A percentile compares a stretch with the other conserved stretches of the same genome.
These are phyloP conservation scores for Ganaspis sp. DNA, from an alignment of 1,140 invertebrate species.

Conservation along the genomic window DNA sequence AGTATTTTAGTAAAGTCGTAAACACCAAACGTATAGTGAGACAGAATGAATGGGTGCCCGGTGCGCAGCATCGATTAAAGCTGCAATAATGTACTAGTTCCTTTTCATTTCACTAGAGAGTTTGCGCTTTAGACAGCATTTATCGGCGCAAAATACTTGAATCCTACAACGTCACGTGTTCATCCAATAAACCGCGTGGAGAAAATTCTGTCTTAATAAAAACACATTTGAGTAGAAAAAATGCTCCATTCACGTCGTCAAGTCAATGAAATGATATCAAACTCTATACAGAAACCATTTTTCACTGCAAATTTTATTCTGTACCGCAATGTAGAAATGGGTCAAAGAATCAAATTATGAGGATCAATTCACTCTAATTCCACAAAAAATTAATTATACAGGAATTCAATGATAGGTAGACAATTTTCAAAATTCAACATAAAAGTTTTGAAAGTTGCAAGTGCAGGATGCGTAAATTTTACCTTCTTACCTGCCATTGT, in stretches of 20 bases:
- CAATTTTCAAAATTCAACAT: too few relatives aligned
- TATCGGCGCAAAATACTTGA: conserved; percentile 54
- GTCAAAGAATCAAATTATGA: too few relatives aligned
- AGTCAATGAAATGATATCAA: background rate
- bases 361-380: too few relatives aligned
- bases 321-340: too few relatives aligned
- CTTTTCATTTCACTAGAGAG: conserved; percentile 32
- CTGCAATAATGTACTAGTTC: conserved; percentile 41
- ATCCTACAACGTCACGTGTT: conserved; percentile 49
- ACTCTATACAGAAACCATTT: too few relatives aligned
- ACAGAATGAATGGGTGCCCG: conserved; percentile 53
- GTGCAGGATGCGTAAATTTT: too few relatives aligned
- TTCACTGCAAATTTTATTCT: too few relatives aligned
- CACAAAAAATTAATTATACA: too few relatives aligned
- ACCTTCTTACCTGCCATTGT: too few relatives aligned
- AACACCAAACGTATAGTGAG: background rate
- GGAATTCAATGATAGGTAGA: too few relatives aligned
- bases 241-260: conserved; percentile 10
- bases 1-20: background rate
- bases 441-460: too few relatives aligned
- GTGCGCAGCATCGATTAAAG: conserved; percentile 64
- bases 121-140: conserved; percentile 54
- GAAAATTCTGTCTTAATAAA: background rate
- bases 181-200: conserved; percentile 4
- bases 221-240: background rate